Conservation (phyloP, 2,888 invertebrate species). For the Eupithecia tripunctaria region DNA sequence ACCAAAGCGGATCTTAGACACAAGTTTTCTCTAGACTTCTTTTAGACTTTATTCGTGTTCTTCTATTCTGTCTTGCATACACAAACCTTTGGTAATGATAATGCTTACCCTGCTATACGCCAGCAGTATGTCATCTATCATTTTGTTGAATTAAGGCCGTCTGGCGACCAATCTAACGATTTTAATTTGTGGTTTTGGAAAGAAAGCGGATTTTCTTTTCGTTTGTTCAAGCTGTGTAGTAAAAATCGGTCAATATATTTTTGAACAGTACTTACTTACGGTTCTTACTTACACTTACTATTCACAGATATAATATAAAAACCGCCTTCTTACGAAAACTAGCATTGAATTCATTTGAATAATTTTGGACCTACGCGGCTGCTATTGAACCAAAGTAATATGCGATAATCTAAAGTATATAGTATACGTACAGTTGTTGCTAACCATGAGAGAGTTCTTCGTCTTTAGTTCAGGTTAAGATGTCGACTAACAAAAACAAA, state of each 20-base stretch:
- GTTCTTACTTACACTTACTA: too few species aligned
- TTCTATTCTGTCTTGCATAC: background rate
- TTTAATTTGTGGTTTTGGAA: background rate
- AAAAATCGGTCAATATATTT: background rate
- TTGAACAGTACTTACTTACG: too few species aligned
- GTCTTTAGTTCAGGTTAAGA: background rate
- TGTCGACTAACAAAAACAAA: conserved; percentile 4
- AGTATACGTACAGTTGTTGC: too few species aligned
- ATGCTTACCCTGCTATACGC: background rate
- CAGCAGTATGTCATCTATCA: background rate
- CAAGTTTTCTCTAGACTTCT: background rate
- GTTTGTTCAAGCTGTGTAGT: too few species aligned
- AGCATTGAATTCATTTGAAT: background rate
- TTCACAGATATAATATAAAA: background rate
- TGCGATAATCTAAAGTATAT: background rate
- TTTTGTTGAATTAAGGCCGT: background rate
- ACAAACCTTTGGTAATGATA: background rate
- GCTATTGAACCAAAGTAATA: background rate
- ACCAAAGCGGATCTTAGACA: background rate
- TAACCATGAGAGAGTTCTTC: too few species aligned
- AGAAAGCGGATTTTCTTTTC: too few species aligned
- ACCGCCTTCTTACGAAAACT: background rate
- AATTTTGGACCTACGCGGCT: background rate
- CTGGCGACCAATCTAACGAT: background rate
- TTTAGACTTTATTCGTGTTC: background rate